Percentiles rank a stretch among this genome's conserved stretches.
These are phyloP conservation scores for Microplitis demolitor DNA, from an alignment of 1,140 invertebrate species.

Conservation along the genomic window DNA sequence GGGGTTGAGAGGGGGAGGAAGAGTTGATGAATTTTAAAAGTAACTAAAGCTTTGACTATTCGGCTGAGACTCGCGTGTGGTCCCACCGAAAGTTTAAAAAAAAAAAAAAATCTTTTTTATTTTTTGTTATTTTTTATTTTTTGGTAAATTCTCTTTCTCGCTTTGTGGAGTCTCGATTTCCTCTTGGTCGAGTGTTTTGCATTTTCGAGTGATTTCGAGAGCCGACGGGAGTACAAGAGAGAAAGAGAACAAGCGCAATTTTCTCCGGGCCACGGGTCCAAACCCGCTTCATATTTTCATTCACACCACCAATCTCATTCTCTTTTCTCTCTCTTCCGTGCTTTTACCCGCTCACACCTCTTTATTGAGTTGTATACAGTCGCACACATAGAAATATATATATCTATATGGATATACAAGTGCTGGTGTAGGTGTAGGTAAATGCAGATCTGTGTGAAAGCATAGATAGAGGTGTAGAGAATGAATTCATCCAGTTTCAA, in stretches of 20 bases:
- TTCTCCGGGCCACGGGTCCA: slow-evolving; percentile 22
- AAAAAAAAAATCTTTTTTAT: too few relatives aligned
- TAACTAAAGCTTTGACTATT: neutral
- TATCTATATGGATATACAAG: too few relatives aligned
- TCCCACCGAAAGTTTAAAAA: too few relatives aligned
- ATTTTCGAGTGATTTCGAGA: slow-evolving; percentile 34
- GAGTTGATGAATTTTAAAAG: neutral
- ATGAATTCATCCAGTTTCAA: slow-evolving; percentile 15
- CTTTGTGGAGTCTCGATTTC: neutral
- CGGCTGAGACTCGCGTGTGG: neutral
- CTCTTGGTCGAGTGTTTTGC: slow-evolving; percentile 22
- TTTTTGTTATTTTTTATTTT: too few relatives aligned
- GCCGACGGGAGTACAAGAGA: slow-evolving; percentile 12
- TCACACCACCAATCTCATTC: slow-evolving; percentile 20
- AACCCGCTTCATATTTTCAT: slow-evolving; percentile 27
- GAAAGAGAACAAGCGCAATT: slow-evolving; percentile 30
- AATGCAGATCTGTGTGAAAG: too few relatives aligned
- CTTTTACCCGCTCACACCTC: neutral
- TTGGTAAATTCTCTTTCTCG: neutral
- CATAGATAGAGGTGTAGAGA: too few relatives aligned
- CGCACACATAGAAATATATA: neutral
- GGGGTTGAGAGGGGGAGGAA: too few relatives aligned
- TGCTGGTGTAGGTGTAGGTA: too few relatives aligned
- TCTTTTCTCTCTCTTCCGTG: neutral
- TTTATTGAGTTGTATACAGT: neutral